phyloP scores from a whole-genome alignment of 2,797 vertebrate species.

The Peromyscus melanophrys region DNA sequence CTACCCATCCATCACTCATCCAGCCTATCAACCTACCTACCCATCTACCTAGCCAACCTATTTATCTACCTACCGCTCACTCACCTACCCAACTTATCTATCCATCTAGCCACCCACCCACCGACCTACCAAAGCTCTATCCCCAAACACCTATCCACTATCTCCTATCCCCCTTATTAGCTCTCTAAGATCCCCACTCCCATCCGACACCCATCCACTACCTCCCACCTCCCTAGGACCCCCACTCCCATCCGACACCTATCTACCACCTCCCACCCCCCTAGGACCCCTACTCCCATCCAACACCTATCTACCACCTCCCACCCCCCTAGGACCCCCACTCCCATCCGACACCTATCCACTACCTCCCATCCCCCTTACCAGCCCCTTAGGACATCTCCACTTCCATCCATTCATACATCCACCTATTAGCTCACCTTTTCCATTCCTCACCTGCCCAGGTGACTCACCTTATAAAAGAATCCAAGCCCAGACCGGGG shows the following conservation, averaged over 20 bases:
- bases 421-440: background rate
- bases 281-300: too few relatives aligned
- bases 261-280: background rate
- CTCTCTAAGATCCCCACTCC: too few relatives aligned
- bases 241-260: background rate
- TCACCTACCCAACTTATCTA: too few relatives aligned
- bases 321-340: background rate
- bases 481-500: slow-evolving; percentile 89
- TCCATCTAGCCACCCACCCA: background rate
- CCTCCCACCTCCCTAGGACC: background rate
- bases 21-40: background rate
- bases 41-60: background rate
- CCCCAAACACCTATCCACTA: too few relatives aligned
- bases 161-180: background rate
- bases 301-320: background rate
- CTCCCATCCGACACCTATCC: background rate
- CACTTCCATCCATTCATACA: background rate
- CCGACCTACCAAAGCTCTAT: too few relatives aligned
- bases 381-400: background rate
- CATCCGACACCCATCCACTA: background rate
- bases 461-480: slow-evolving; percentile 93
- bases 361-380: background rate
- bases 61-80: background rate
- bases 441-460: background rate
- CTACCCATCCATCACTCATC: background rate